phyloP scores from a whole-genome alignment of 2,888 invertebrate genomes.

The Pseudococcus longispinus region DNA sequence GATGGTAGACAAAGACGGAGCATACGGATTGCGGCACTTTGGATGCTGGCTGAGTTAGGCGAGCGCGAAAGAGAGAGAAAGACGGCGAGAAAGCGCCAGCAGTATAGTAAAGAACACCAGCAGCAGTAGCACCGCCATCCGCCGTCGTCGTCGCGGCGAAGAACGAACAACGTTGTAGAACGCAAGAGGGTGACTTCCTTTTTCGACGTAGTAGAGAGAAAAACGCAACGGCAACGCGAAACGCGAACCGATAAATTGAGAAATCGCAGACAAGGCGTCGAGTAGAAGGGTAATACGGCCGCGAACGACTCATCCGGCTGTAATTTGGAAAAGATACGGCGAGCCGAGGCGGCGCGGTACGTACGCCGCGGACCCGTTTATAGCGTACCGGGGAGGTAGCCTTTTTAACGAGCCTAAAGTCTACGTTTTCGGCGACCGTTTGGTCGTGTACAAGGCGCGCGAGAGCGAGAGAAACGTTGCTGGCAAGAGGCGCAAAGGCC shows the following conservation, averaged over 20 bases:
- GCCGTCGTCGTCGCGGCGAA: not conserved
- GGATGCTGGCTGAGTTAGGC: not conserved
- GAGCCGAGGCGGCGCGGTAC: conserved; percentile 32
- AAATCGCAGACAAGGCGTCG: conserved; percentile 32
- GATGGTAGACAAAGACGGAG: not conserved
- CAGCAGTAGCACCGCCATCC: not conserved
- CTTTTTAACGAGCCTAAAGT: conserved; percentile 56
- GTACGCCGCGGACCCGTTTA: conserved; percentile 42
- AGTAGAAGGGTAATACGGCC: conserved; percentile 56
- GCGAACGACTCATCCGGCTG: conserved; percentile 60
- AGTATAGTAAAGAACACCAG: not conserved
- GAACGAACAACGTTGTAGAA: not conserved
- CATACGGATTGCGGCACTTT: not conserved
- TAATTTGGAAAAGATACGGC: conserved; percentile 55
- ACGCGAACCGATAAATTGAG: conserved; percentile 57
- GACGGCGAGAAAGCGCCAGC: not conserved
- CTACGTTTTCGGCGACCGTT: conserved; percentile 55
- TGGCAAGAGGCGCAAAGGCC: too few relatives aligned
- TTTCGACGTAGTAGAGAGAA: conserved; percentile 33
- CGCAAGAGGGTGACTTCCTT: conserved; percentile 53
- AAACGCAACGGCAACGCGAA: conserved; percentile 37
- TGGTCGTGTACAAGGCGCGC: conserved; percentile 2
- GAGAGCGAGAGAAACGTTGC: too few relatives aligned
- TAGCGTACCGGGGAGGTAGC: conserved; percentile 27
- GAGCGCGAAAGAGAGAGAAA: not conserved